Evolutionary conservation across 2,888 invertebrate species (phyloP), one percentile per base, ranked within the genome.

Genomic region (Myopa tessellatipennis): DNA sequence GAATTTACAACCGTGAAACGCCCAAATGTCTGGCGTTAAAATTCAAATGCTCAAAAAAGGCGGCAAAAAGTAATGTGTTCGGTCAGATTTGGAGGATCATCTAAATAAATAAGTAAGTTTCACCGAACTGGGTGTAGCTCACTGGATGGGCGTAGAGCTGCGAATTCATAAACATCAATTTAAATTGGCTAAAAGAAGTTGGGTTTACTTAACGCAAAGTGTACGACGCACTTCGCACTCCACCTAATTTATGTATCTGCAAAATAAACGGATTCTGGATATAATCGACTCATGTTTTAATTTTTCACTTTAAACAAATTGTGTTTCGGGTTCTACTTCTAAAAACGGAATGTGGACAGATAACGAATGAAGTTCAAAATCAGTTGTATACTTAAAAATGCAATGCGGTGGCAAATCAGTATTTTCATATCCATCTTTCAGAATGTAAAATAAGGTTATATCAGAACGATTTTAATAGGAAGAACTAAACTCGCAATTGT

Each of bases 1-100:
- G 89, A 89, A 89, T 89, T 89, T 89, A 89, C 89, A 89, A 88
- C 88, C 86, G 85, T 85, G 88, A 85, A 89, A 88, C 88, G 88
- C 88, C 88, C 88, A 88, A 88, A 85, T 87, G 89, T 88, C 88
- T 88, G 88, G 88, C 88, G 88, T 88, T 88, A 88, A 87, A 88
- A 86, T 86, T 84, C 86, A 87, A 87, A 87, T 87, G 86, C 82
- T 81, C 52, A 75, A 69, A 40, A 75, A 75, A 61, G 34, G 36
- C 34, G 34, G 38, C 18, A n/a, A 50, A n/a, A 34, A 34, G 1
- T 12, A 34, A 5, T 38, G 38, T 34, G 34, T 14, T 63, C 63
- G 63, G 63, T 26, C 6, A 26, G 26, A 12, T 14, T 12, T 63
- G 63, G 26, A 8, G 60, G 14, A 63, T 18, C 36, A 38, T 63